Evolutionary conservation across 2,113 vertebrate genomes (phyloP), one percentile per base, ranked within the genome.

Genomic region (Barnardius zonarius): DNA sequence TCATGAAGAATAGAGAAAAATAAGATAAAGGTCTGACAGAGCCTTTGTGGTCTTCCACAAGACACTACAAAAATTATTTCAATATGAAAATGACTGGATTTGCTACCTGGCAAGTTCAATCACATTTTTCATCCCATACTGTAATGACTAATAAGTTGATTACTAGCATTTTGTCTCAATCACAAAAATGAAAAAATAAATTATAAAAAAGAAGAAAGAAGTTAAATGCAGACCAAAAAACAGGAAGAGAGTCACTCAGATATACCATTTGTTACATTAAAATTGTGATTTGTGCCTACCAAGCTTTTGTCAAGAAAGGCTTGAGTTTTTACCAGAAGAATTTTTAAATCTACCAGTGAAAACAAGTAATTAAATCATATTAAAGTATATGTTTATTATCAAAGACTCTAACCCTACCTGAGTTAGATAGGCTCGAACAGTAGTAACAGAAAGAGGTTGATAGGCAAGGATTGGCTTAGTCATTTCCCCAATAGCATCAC

Each of bases 401-500:
- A 51, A 86, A 81, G 52, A 91, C 9, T 77, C 33, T 79, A 59
- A 68, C 18, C 79, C 39, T 98, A 99, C 99, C 99, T 99, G 98
- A 80, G 98, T 98, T 86, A 99, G 90, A 82, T 98, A 98, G 78
- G 98, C 98, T 98, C 99, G 99, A 52, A 98, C 87, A 27, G 98
- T 97, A 54, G 98, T 96, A 74, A 98, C 87, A 39, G 98, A 98
- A 82, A 99, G 97, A 37, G 99, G 98, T 51, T 98, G 96, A 27
- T 98, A 99, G 75, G 99, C 97, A 80, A 99, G 97, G 51, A 99
- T 94, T 44, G 99, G 98, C 39, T 98, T 98, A 13, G 99, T 98
- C 31, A 97, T 98, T 86, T 98, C 97, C 35, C 99, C 99, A 72
- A 99, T 88, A 11, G 94, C 79, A 64, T 97, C 97, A 24, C 99